Evolutionary conservation across 2,888 invertebrate species (phyloP).

Genomic region (Lasius fuliginosus): DNA sequence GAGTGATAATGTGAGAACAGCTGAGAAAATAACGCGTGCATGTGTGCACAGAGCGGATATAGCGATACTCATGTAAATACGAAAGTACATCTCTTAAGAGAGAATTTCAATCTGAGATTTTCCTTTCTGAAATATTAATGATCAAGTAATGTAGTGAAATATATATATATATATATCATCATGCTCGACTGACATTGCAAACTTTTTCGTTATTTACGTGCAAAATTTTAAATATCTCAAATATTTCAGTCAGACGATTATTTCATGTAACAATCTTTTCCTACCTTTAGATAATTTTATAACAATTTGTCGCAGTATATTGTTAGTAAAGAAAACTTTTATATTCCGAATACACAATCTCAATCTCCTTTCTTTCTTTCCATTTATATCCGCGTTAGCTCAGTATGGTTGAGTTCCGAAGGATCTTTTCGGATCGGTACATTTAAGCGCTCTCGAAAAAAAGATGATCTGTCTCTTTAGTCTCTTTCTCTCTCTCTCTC

Average conservation of each 20-base stretch:
- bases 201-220: background rate
- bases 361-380: background rate
- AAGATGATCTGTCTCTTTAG: conserved; percentile 40
- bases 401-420: background rate
- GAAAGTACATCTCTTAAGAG: background rate
- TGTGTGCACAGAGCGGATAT: background rate
- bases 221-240: background rate
- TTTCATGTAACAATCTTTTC: background rate
- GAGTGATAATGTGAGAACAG: background rate
- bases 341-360: conserved; percentile 24
- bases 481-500: background rate
- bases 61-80: background rate
- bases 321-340: conserved; percentile 9
- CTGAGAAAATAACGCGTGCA: background rate
- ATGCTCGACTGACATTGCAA: background rate
- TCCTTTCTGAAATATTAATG: background rate
- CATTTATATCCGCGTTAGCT: conserved; percentile 30
- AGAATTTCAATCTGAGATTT: conserved; percentile 12
- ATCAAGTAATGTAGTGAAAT: background rate
- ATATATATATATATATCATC: background rate
- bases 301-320: background rate
- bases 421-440: conserved; percentile 12
- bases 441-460: conserved; percentile 30
- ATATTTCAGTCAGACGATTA: background rate
- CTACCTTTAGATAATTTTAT: conserved; percentile 12